phyloP scores from a whole-genome alignment of 2,888 invertebrate species.

The Chalcosyrphus nemorum region DNA sequence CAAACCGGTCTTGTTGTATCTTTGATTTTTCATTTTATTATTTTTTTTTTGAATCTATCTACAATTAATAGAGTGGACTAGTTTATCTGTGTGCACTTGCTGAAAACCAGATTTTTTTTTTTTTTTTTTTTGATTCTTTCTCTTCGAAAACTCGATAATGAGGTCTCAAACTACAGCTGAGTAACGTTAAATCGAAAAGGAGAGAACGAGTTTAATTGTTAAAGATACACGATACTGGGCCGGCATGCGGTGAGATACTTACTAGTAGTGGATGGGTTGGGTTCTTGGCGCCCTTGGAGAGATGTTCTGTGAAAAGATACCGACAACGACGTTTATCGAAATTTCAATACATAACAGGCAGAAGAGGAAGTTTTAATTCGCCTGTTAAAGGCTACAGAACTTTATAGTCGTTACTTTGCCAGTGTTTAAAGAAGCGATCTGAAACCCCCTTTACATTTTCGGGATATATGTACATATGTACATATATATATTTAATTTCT shows the following conservation, averaged over 20 bases:
- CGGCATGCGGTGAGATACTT: not conserved
- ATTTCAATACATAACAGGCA: too few species aligned
- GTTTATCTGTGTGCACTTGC: not conserved
- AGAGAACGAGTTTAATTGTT: slow-evolving; percentile 31
- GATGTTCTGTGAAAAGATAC: too few species aligned
- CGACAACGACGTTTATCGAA: too few species aligned
- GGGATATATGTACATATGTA: too few species aligned
- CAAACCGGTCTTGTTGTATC: slow-evolving; percentile 42
- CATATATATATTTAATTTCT: too few species aligned
- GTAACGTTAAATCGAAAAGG: slow-evolving; percentile 11
- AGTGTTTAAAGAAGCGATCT: too few species aligned
- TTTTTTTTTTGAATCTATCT: slow-evolving; percentile 31
- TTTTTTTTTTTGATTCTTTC: not conserved
- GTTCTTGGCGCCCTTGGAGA: not conserved
- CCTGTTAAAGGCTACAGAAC: too few species aligned
- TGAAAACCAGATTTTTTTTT: slow-evolving; percentile 29
- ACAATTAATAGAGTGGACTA: slow-evolving; percentile 33
- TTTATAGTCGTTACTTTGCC: too few species aligned
- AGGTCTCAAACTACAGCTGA: slow-evolving; percentile 27
- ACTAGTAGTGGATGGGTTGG: not conserved
- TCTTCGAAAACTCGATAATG: not conserved
- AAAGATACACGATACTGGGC: slow-evolving; percentile 7
- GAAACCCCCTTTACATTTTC: too few species aligned
- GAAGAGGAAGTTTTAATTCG: too few species aligned
- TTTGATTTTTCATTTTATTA: not conserved